Evolutionary conservation across 2,888 invertebrate genomes (phyloP).

Genomic region (Caenorhabditis uteleia): DNA sequence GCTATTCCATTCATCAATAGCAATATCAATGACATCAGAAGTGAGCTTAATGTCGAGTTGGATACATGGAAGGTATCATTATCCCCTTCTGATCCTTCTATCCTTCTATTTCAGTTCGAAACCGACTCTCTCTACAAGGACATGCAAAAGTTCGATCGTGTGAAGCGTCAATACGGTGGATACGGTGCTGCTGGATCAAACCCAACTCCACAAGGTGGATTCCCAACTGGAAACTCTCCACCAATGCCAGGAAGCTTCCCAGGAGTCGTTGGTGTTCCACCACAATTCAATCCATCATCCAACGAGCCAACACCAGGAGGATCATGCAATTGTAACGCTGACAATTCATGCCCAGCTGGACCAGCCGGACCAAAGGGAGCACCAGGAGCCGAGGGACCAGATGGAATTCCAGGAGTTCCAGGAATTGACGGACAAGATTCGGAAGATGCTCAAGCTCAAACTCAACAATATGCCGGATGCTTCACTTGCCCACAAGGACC

Average conservation of each 20-base stretch:
- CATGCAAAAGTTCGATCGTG: constrained; percentile 48
- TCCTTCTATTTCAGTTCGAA: constrained; percentile 22
- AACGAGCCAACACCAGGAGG: constrained; percentile 34
- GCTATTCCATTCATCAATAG: constrained; percentile 43
- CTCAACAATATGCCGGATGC: constrained; percentile 61
- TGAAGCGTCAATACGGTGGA: constrained; percentile 55
- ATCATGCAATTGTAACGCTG: constrained; percentile 52
- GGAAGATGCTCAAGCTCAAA: constrained; percentile 57
- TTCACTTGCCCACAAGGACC: constrained; percentile 60
- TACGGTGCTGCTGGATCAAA: constrained; percentile 44
- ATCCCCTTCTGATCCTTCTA: not conserved
- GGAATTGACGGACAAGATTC: constrained; percentile 57
- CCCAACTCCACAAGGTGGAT: constrained; percentile 28
- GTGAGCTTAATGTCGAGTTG: constrained; percentile 52
- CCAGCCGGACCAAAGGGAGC: constrained; percentile 58
- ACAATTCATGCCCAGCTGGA: constrained; percentile 57
- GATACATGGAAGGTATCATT: constrained; percentile 50
- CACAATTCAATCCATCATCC: constrained; percentile 37
- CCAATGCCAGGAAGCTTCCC: constrained; percentile 29
- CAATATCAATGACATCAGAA: constrained; percentile 51
- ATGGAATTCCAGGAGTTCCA: constrained; percentile 56
- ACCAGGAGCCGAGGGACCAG: constrained; percentile 53
- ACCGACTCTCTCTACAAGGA: constrained; percentile 46
- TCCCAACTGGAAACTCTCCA: constrained; percentile 10
- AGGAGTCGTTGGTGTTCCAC: constrained; percentile 42